These are phyloP conservation scores for Oxyteleia sp. DNA, from an alignment of 2,888 invertebrate genomes.

Conservation along the genomic window DNA sequence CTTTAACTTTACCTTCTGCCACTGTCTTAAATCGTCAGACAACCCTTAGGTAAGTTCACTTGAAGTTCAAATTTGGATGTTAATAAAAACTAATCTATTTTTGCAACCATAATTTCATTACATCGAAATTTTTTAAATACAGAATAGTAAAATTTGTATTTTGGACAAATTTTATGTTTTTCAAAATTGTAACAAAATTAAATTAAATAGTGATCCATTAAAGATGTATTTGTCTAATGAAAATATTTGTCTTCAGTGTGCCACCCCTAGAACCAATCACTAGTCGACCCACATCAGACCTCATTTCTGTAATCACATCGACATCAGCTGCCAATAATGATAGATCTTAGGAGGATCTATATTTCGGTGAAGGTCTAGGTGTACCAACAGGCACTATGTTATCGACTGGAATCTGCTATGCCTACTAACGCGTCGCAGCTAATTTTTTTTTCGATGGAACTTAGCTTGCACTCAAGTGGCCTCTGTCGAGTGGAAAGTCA, in stretches of 20 bases:
- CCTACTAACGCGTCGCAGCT: no score
- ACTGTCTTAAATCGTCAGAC: constrained; percentile 88
- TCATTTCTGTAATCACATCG: constrained; percentile 89
- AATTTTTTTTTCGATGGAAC: no score
- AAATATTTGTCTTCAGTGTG: constrained; percentile 87
- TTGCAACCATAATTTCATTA: no score
- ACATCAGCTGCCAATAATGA: constrained; percentile 77
- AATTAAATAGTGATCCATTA: constrained; percentile 3
- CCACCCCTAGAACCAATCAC: constrained; percentile 89
- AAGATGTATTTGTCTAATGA: constrained; percentile 3
- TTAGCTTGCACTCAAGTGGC: no score
- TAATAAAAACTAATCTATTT: not conserved
- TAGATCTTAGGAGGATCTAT: constrained; percentile 78
- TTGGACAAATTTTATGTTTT: not conserved
- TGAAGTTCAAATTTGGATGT: not conserved
- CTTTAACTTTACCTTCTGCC: constrained; percentile 88
- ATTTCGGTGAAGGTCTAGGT: constrained; percentile 36
- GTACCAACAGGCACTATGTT: constrained; percentile 65
- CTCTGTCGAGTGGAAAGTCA: no score
- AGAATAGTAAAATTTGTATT: not conserved
- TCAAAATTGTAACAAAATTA: constrained; percentile 39
- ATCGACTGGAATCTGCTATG: constrained; percentile 74
- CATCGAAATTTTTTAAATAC: no score
- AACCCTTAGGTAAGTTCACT: constrained; percentile 88
- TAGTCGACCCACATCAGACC: constrained; percentile 86